phyloP scores from a whole-genome alignment of 2,113 vertebrate species.

The Bucco capensis region DNA sequence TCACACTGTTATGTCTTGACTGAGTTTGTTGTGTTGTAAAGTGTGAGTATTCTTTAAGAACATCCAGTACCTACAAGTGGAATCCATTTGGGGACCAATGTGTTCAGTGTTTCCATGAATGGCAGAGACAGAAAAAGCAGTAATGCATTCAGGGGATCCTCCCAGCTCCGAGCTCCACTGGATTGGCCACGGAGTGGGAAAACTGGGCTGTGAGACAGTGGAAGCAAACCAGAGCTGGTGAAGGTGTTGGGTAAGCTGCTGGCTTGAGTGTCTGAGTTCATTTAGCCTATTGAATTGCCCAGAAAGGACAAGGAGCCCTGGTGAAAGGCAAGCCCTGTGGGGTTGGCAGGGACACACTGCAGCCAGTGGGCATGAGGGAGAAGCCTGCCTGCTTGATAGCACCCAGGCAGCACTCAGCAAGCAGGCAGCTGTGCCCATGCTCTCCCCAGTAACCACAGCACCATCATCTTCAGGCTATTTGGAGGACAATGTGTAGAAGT shows the following conservation, averaged over 20 bases:
- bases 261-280: background rate
- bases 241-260: fast-evolving
- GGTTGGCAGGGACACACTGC: background rate
- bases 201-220: fast-evolving
- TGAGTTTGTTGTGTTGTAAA: background rate
- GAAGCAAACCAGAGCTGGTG: background rate
- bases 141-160: background rate
- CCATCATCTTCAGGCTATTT: background rate
- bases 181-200: fast-evolving
- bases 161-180: background rate
- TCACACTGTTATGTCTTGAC: fast-evolving
- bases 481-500: background rate
- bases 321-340: background rate
- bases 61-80: background rate
- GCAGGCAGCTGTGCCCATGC: background rate
- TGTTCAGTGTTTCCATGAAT: background rate
- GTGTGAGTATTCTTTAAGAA: background rate
- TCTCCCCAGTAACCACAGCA: background rate
- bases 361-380: background rate
- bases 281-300: background rate
- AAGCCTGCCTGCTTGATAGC: background rate
- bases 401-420: background rate
- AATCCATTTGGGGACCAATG: fast-evolving
- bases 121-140: background rate
- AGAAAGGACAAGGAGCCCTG: background rate